Conservation (phyloP, 2,888 invertebrate genomes). For the Habrosyne pyritoides region DNA sequence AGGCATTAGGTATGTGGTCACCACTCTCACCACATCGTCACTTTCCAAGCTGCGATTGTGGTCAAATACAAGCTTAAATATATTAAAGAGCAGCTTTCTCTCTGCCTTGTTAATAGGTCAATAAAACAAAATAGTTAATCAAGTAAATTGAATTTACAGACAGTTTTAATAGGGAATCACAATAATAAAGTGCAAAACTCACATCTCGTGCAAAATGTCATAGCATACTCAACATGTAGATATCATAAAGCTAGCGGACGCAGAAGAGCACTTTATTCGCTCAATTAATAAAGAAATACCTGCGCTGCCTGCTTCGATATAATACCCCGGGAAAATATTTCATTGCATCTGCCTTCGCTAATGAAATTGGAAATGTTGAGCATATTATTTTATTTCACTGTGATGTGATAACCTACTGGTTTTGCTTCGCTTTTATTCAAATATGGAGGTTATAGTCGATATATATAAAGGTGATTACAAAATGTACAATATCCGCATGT, state of each 20-base stretch:
- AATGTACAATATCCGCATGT: too few relatives aligned
- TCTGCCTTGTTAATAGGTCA: too few relatives aligned
- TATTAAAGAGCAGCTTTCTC: too few relatives aligned
- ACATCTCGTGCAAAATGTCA: neutral
- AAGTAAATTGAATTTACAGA: too few relatives aligned
- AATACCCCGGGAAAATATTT: constrained; percentile 29
- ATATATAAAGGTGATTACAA: too few relatives aligned
- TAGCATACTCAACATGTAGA: constrained; percentile 32
- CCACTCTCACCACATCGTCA: too few relatives aligned
- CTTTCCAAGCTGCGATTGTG: too few relatives aligned
- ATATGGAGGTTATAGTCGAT: neutral
- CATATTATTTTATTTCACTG: constrained; percentile 8
- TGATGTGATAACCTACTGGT: neutral
- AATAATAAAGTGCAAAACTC: neutral
- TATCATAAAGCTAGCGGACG: constrained; percentile 45
- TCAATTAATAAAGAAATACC: constrained; percentile 57
- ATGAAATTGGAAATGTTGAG: constrained; percentile 21
- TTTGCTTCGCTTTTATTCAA: neutral
- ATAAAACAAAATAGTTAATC: too few relatives aligned
- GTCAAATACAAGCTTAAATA: too few relatives aligned
- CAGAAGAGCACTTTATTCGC: constrained; percentile 48
- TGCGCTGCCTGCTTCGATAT: constrained; percentile 28
- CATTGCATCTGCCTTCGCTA: constrained; percentile 36
- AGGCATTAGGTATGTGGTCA: too few relatives aligned
- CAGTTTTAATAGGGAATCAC: too few relatives aligned